Evolutionary conservation across 2,888 invertebrate genomes (phyloP), one percentile per base, ranked within the genome.

Genomic region (Acanthosepion lycidas): DNA sequence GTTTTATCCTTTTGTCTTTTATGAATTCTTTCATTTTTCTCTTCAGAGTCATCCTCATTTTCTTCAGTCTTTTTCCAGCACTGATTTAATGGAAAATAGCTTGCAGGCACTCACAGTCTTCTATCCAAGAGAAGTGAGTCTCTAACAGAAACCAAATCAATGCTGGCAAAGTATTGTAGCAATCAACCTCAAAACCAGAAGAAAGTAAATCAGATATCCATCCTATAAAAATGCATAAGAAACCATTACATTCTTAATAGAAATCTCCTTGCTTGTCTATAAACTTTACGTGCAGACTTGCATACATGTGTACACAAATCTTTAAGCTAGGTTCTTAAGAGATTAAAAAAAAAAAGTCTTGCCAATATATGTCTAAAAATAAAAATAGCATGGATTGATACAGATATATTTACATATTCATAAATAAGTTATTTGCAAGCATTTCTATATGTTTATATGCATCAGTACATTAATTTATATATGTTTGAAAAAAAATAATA

Each of bases 191-290:
- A 33, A 78, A 78, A 78, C 78, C 12, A 78, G 78, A 33, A 78
- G n/a, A 78, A 78, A 78, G n/a, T 78, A 78, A 78, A 78, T 78
- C 78, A 78, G n/a, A 78, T 78, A n/a, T 78, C n/a, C n/a, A 15
- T 78, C 78, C n/a, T 33, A 78, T 78, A n/a, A 78, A 78, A 78
- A 78, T 78, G 78, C 15, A 78, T 78, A 33, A 33, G n/a, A 78
- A 33, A 78, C 78, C n/a, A 78, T 78, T 78, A 78, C 26, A 78
- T 28, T 78, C 78, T 78, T 78, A 28, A 28, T 1, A 78, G 78
- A 78, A 23, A 78, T 78, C 78, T 78, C n/a, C 12, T 15, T 78
- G 3, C 18, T 78, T n/a, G 12, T 78, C n/a, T 33, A n/a, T n/a
- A 78, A 33, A 78, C 15, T n/a, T n/a, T 78, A n/a, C 33, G 78